Evolutionary conservation across 2,888 invertebrate species (phyloP).

Genomic region (Conus canariensis): DNA sequence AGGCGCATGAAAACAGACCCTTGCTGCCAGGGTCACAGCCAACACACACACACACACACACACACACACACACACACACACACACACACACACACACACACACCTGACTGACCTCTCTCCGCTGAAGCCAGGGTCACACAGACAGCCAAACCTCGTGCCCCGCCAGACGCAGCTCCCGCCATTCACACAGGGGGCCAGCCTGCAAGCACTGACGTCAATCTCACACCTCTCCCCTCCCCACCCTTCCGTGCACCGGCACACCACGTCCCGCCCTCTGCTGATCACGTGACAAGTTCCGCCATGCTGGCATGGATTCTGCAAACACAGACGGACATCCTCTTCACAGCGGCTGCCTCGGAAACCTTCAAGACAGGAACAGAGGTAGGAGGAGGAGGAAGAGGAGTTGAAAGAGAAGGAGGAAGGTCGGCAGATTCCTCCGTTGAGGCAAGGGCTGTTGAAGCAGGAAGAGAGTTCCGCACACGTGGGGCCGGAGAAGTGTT

Average conservation of each 20-base stretch:
- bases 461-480: conserved; percentile 11
- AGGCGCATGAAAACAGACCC: too few relatives aligned
- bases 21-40: too few relatives aligned
- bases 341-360: conserved; percentile 36
- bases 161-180: conserved; percentile 22
- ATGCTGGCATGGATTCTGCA: conserved; percentile 36
- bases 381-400: conserved; percentile 5
- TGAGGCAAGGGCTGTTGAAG: conserved; percentile 24
- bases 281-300: conserved; percentile 35
- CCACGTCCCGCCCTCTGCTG: neutral
- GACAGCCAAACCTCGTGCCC: neutral
- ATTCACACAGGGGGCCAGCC: neutral
- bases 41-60: too few relatives aligned
- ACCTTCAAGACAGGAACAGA: conserved; percentile 36
- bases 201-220: conserved; percentile 2
- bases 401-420: too few relatives aligned
- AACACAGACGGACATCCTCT: conserved; percentile 7
- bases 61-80: too few relatives aligned
- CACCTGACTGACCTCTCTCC: conserved; percentile 4
- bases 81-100: too few relatives aligned
- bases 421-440: conserved; percentile 15
- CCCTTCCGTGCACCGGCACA: conserved; percentile 29
- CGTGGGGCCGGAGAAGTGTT: neutral
- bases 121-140: neutral
- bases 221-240: conserved; percentile 34